Conservation (phyloP, 92 coral and sea anemone species). For the Micromussa lordhowensis region DNA sequence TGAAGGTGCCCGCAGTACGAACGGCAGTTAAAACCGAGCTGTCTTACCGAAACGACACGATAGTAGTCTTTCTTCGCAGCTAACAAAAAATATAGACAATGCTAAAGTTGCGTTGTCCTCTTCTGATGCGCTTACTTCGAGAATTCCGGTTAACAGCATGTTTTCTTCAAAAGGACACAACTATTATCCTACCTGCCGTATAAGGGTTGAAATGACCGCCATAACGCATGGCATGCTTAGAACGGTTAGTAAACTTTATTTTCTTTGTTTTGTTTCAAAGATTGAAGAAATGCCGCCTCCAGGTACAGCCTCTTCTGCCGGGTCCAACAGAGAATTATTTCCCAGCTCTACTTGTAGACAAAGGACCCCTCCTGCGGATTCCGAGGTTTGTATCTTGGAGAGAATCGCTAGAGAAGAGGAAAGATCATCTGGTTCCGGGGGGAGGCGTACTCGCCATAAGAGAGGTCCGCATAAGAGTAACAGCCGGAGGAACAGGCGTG, state of each 20-base stretch:
- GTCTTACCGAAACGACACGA: too few relatives aligned
- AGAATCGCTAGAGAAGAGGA: constrained; percentile 56
- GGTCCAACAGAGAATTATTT: constrained; percentile 80
- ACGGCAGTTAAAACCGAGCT: too few relatives aligned
- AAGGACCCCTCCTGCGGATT: constrained; percentile 80
- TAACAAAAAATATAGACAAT: too few relatives aligned
- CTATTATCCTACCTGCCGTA: too few relatives aligned
- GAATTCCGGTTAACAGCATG: too few relatives aligned
- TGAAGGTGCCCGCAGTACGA: too few relatives aligned
- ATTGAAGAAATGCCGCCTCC: constrained; percentile 75
- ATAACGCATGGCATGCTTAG: not conserved
- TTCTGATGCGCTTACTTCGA: too few relatives aligned
- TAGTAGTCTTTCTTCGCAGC: too few relatives aligned
- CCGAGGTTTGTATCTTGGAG: constrained; percentile 77
- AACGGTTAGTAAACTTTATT: too few relatives aligned
- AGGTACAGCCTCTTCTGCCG: constrained; percentile 78
- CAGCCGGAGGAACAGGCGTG: constrained; percentile 43
- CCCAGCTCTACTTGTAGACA: constrained; percentile 81
- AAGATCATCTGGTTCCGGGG: constrained; percentile 33
- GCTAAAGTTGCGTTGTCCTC: too few relatives aligned
- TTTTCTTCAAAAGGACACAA: too few relatives aligned
- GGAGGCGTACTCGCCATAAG: constrained; percentile 48
- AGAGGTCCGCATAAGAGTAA: constrained; percentile 50
- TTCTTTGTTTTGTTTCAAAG: constrained; percentile 25
- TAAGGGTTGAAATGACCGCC: too few relatives aligned